Evolutionary conservation across 2,113 vertebrate genomes (phyloP), one percentile per base, ranked within the genome.

Genomic region (Melanerpes aurifrons): DNA sequence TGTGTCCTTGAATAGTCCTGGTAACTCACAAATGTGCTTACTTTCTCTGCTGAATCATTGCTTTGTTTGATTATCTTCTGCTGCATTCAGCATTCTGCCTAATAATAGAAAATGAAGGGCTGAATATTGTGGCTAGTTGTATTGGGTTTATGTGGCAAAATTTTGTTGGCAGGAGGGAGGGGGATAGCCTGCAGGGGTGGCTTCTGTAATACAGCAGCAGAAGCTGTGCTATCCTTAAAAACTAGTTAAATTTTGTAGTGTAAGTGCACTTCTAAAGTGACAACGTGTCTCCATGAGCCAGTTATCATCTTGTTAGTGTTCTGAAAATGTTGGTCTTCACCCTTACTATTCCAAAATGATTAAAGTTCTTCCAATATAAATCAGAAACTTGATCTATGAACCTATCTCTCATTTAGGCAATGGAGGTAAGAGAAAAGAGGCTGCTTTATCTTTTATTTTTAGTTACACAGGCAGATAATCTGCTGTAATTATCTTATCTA

Each of bases 31-130:
- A 91, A 74, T 50, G 18, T 81, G 48, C 82, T 96, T 95, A 81
- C 72, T 78, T 90, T 86, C 79, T 71, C 63, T 94, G 91, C 91
- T 94, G 94, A 96, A 91, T 95, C 93, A 86, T 64, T 94, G 72
- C 35, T 94, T 91, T 62, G 37, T 90, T 87, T 86, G 32, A 80
- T 77, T 83, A 69, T 92, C 43, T 91, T 78, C 43, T 90, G 86
- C 90, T 40, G 67, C 29, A 32, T 66, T 93, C 92, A 95, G 90
- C 86, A 79, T 79, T 94, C 81, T 96, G 15, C n/a, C 94, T 87
- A 85, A 75, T 90, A 95, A 92, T 20, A 80, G 87, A 50, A 62
- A 85, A 35, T 1, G 0, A 57, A 71, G 58, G 84, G 47, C 26
- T 82, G 70, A 84, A 40, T 82, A 47, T 9, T 48, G 45, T 70